These are phyloP conservation scores for Philereme vetulata DNA, from an alignment of 2,888 invertebrate genomes.

Conservation along the genomic window DNA sequence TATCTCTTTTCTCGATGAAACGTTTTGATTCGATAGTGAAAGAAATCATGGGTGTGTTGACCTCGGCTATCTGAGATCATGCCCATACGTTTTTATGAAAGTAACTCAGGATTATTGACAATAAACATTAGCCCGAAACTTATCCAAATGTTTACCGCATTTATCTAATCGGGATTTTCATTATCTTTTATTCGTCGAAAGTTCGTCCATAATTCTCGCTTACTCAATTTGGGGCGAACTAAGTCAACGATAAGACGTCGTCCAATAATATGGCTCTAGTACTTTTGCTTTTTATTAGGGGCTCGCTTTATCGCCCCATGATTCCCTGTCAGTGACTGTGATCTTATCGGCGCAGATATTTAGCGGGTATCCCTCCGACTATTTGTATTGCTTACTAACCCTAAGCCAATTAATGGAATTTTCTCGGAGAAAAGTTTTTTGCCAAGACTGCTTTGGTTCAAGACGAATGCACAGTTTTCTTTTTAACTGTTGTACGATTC, in stretches of 20 bases:
- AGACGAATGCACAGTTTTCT: constrained; percentile 27
- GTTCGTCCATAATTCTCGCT: constrained; percentile 78
- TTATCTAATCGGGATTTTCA: constrained; percentile 76
- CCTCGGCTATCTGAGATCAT: constrained; percentile 32
- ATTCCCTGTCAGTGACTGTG: constrained; percentile 63
- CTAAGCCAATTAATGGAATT: constrained; percentile 50
- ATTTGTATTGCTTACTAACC: constrained; percentile 55
- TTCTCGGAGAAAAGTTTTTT: constrained; percentile 32
- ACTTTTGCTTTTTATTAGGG: constrained; percentile 72
- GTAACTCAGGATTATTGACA: constrained; percentile 36
- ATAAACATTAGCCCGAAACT: constrained; percentile 39
- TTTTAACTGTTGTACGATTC: constrained; percentile 21
- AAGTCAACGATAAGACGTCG: constrained; percentile 72
- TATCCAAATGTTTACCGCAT: constrained; percentile 62
- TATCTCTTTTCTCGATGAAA: constrained; percentile 24
- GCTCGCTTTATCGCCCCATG: constrained; percentile 68
- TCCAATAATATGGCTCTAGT: constrained; percentile 71
- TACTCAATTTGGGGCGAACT: constrained; percentile 75
- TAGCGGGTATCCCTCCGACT: constrained; percentile 56
- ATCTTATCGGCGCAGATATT: constrained; percentile 65
- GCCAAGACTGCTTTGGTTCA: constrained; percentile 24
- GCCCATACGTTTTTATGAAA: constrained; percentile 39
- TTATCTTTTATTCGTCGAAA: constrained; percentile 78
- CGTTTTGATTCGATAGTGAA: constrained; percentile 27
- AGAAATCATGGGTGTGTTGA: constrained; percentile 31